These are phyloP conservation scores for Pitangus sulphuratus DNA, from an alignment of 2,797 vertebrate genomes.

Conservation along the genomic window DNA sequence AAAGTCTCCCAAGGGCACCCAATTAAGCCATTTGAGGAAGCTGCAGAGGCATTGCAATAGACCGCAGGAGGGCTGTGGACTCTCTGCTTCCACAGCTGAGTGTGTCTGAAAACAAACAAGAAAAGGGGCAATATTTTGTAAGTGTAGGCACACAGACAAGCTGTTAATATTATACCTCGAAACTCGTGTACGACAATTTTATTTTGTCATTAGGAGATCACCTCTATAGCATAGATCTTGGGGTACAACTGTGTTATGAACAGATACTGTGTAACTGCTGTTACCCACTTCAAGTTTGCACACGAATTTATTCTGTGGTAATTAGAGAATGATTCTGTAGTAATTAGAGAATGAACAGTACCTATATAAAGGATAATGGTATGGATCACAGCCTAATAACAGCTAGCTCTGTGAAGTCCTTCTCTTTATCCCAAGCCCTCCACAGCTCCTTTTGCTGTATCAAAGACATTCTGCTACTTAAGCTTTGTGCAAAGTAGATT, in stretches of 20 bases:
- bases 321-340: neutral
- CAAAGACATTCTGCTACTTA: neutral
- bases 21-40: constrained; percentile 3
- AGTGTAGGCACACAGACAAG: neutral
- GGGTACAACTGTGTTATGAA: neutral
- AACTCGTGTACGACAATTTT: neutral
- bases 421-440: neutral
- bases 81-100: neutral
- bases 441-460: neutral
- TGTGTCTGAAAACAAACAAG: neutral
- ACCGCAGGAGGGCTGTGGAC: neutral
- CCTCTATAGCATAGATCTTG: neutral
- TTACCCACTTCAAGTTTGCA: neutral
- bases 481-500: neutral
- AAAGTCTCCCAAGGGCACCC: neutral
- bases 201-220: neutral
- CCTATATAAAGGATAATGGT: neutral
- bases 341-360: neutral
- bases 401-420: neutral
- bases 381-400: neutral
- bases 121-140: neutral
- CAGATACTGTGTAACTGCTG: neutral
- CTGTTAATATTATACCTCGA: neutral
- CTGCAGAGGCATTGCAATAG: neutral
- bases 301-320: neutral